phyloP scores from a whole-genome alignment of 2,888 invertebrate genomes.

The Tetropium fuscum region DNA sequence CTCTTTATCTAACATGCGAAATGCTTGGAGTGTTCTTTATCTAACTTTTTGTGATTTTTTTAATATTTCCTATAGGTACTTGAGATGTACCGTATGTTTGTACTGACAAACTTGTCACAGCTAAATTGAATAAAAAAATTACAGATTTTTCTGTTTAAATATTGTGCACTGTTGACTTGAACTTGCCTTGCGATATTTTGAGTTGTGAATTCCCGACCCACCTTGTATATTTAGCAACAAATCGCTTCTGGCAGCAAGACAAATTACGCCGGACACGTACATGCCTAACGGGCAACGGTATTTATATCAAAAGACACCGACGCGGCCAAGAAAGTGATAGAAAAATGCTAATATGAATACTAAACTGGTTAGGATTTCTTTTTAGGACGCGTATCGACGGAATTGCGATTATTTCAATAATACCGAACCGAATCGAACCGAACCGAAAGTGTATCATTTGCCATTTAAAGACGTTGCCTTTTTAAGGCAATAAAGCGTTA shows the following conservation, averaged over 20 bases:
- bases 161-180: no score
- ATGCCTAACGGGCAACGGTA: slow-evolving; percentile 43
- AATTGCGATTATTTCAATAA: slow-evolving; percentile 10
- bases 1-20: no score
- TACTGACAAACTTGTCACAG: no score
- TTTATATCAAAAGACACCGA: slow-evolving; percentile 42
- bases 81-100: no score
- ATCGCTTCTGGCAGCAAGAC: slow-evolving; percentile 34
- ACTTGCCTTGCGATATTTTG: no score
- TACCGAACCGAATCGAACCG: slow-evolving; percentile 11
- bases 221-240: slow-evolving; percentile 10
- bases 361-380: slow-evolving; percentile 33
- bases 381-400: slow-evolving; percentile 27
- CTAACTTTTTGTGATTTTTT: no score
- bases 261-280: slow-evolving; percentile 45
- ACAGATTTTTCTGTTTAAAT: no score
- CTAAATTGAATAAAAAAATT: no score
- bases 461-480: slow-evolving; percentile 23
- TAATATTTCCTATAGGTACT: no score
- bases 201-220: no score
- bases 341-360: slow-evolving; percentile 46
- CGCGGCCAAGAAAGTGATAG: slow-evolving; percentile 40
- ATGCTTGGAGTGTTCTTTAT: no score
- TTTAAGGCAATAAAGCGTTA: slow-evolving; percentile 22
- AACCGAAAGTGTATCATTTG: slow-evolving; percentile 26